A percentile compares a stretch with the other conserved stretches of the same genome.
These are phyloP conservation scores for Equus przewalskii DNA, from an alignment of 2,113 vertebrate species.

Conservation along the genomic window DNA sequence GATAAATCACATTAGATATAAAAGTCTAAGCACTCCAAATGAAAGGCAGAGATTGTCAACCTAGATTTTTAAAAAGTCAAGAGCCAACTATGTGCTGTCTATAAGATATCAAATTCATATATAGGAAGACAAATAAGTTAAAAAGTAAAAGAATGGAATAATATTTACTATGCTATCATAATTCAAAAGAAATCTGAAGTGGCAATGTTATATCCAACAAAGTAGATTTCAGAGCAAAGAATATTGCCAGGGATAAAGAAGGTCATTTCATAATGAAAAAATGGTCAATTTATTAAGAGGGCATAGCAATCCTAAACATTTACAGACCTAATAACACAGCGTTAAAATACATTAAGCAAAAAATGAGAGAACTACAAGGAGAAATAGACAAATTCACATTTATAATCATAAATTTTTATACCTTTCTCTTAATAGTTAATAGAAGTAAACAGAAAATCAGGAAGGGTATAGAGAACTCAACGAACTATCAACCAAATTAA, in stretches of 20 bases:
- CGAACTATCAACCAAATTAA: background rate
- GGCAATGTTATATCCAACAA: background rate
- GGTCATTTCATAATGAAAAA: background rate
- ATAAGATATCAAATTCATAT: conserved; percentile 1
- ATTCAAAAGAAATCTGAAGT: background rate
- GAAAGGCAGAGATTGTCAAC: background rate
- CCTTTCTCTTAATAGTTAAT: background rate
- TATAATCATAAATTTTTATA: background rate
- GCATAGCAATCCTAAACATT: background rate
- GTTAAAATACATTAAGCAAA: background rate
- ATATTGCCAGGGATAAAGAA: background rate
- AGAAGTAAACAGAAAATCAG: background rate
- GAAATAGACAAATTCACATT: background rate
- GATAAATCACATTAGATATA: background rate
- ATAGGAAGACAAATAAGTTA: background rate
- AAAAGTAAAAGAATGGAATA: background rate
- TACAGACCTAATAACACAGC: background rate
- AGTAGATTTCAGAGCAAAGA: background rate
- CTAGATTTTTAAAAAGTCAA: too few species aligned
- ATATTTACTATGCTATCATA: background rate
- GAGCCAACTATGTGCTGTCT: background rate
- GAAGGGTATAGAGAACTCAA: background rate
- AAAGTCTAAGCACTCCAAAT: background rate
- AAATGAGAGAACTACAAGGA: background rate
- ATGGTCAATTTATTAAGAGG: background rate